A percentile compares a stretch with the other conserved stretches of the same genome.
phyloP scores from a whole-genome alignment of 2,888 invertebrate species.

The Galerucella pusilla region DNA sequence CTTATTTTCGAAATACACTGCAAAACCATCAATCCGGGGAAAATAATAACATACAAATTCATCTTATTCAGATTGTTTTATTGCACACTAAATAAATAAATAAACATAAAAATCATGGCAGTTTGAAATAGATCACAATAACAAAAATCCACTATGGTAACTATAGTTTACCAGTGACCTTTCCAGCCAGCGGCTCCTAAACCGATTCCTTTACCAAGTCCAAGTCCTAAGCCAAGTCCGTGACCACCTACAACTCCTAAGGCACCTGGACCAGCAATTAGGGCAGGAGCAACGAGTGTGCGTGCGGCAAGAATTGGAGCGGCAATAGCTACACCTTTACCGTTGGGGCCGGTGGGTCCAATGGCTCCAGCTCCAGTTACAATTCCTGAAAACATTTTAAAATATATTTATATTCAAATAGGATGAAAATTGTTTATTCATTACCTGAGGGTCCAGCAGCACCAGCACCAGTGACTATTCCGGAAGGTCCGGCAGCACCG shows the following conservation, averaged over 20 bases:
- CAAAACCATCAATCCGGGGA: too few species aligned
- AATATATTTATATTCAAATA: neutral
- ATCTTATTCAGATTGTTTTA: slow-evolving; percentile 18
- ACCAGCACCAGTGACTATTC: slow-evolving; percentile 29
- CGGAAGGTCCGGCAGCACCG: slow-evolving; percentile 32
- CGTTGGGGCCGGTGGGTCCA: slow-evolving; percentile 40
- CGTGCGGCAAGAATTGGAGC: neutral
- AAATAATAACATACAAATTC: too few species aligned
- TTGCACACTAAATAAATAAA: slow-evolving; percentile 27
- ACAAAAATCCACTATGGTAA: neutral
- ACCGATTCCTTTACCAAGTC: slow-evolving; percentile 9
- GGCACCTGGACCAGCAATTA: slow-evolving; percentile 4
- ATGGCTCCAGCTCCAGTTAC: slow-evolving; percentile 38
- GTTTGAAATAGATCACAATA: slow-evolving; percentile 24
- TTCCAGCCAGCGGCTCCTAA: neutral
- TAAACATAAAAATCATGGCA: slow-evolving; percentile 28
- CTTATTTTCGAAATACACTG: too few species aligned
- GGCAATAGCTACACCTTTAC: slow-evolving; percentile 13
- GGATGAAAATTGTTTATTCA: too few species aligned
- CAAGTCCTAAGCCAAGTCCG: slow-evolving; percentile 15
- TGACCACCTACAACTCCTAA: neutral
- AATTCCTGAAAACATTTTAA: slow-evolving; percentile 6
- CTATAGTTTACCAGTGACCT: slow-evolving; percentile 19
- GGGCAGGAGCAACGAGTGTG: slow-evolving; percentile 3
- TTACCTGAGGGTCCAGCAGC: slow-evolving; percentile 24